Conservation (phyloP, 1,140 invertebrate species). For the Calliopsis andreniformis region DNA sequence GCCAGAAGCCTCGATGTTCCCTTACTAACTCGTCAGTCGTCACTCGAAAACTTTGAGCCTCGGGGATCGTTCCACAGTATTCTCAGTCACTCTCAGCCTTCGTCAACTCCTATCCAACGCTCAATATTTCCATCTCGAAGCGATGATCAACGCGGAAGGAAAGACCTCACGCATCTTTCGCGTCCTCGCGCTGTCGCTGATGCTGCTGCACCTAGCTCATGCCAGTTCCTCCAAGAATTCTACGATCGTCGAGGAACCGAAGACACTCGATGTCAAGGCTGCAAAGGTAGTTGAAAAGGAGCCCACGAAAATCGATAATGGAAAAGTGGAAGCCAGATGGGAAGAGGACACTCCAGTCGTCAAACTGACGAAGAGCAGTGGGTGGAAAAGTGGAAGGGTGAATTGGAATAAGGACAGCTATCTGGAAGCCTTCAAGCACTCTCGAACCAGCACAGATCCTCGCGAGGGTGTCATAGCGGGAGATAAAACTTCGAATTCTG, state of each 20-base stretch:
- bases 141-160: background rate
- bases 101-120: background rate
- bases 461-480: slow-evolving; percentile 57
- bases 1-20: background rate
- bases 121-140: background rate
- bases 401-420: slow-evolving; percentile 74
- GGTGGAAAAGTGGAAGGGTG: slow-evolving; percentile 37
- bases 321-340: background rate
- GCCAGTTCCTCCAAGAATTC: background rate
- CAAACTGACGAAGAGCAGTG: background rate
- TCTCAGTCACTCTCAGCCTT: background rate
- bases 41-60: slow-evolving; percentile 15
- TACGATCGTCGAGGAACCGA: too few species aligned
- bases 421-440: slow-evolving; percentile 78
- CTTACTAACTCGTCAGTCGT: background rate
- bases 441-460: slow-evolving; percentile 76
- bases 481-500: slow-evolving; percentile 31
- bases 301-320: background rate
- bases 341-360: background rate
- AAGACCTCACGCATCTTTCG: background rate
- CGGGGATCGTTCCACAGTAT: slow-evolving; percentile 1
- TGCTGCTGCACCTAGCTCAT: background rate
- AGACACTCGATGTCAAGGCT: background rate
- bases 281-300: background rate
- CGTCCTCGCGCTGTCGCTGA: background rate